Conservation (phyloP, 2,797 vertebrate species). For the Florisuga fusca region DNA sequence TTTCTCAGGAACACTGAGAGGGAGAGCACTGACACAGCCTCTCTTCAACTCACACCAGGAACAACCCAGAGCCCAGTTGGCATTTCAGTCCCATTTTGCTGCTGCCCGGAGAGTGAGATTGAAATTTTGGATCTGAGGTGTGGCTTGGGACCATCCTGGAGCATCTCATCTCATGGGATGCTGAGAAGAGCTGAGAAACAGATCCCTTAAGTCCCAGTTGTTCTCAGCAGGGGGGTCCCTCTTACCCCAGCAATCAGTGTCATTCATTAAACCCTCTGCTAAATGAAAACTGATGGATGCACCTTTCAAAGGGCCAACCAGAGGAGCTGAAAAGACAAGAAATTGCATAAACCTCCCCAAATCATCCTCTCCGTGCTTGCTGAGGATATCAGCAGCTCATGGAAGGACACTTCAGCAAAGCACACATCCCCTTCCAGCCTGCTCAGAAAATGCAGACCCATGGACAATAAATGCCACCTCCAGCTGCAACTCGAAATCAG, state of each 20-base stretch:
- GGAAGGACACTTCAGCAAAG: accelerated
- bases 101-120: background rate
- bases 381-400: background rate
- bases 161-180: background rate
- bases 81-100: background rate
- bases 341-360: accelerated
- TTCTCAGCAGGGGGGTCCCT: background rate
- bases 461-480: accelerated
- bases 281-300: background rate
- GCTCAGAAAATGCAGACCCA: background rate
- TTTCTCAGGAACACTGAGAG: accelerated
- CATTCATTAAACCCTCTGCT: background rate
- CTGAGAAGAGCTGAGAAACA: background rate
- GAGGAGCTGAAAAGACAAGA: background rate
- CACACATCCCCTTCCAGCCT: background rate
- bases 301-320: background rate
- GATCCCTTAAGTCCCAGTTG: background rate
- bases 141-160: background rate
- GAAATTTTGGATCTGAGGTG: accelerated
- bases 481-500: background rate
- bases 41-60: accelerated
- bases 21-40: accelerated
- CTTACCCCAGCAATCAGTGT: background rate
- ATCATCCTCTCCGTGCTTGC: background rate
- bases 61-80: too few species aligned